Evolutionary conservation across 2,113 vertebrate species (phyloP), one percentile per base, ranked within the genome.

Genomic region (cat (Felis catus)): DNA sequence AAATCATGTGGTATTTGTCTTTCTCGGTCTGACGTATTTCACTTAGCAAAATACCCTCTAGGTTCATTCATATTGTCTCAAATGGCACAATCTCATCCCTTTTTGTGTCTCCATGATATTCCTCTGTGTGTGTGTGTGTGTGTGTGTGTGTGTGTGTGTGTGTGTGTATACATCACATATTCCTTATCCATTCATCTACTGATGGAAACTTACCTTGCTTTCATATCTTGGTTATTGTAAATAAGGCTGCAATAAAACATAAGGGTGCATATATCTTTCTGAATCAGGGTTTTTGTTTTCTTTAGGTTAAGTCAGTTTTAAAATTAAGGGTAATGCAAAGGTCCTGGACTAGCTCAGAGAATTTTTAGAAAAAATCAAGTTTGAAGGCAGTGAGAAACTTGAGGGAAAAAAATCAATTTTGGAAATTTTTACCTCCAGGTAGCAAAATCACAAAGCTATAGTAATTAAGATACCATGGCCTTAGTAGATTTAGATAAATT

Each of bases 281-380:
- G 73, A 74, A 74, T 76, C 2, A 76, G 39, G 27, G 13, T 14
- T 76, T 74, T 76, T 39, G 13, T 29, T 76, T 76, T 45, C 39
- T 45, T 27, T 74, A 27, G 13, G 25, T 41, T 76, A 89, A 51
- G 13, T 16, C 23, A 61, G 5, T 48, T 93, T 48, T 87, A 95
- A 78, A 89, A 48, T 70, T 25, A 55, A 48, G 5, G 48, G 48
- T 53, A 39, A 53, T 74, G 4, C n/a, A 85, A 89, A 94, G 31
- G 10, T 31, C 58, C 33, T 48, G 29, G 25, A 45, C 76, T 39
- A 81, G n/a, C 39, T 58, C n/a, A 55, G 58, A 21, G 23, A 68
- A 33, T 61, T 95, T 58, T 36, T 66, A 41, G 58, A 33, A 84
- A 96, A 96, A 92, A 63, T 14, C 15, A 80, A 76, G 39, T 29